Evolutionary conservation across 2,888 invertebrate species (phyloP), one percentile per base, ranked within the genome.

Genomic region (Acanthacorydalis orientalis): DNA sequence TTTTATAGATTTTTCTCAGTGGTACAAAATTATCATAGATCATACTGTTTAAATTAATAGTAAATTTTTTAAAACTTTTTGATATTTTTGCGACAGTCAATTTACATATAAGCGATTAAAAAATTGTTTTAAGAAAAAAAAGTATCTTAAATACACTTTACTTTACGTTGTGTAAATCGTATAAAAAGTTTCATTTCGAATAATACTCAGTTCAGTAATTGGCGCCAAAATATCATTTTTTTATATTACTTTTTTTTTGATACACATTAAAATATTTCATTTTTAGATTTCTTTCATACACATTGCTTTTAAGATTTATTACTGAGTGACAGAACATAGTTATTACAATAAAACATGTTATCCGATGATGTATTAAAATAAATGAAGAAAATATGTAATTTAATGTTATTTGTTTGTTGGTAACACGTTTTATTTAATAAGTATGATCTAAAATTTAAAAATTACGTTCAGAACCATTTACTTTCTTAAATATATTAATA

Each of bases 401-500:
- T 23, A 23, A 23, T 23, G 23, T 23, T 23, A 23, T 23, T 23
- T 23, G 3, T 23, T 23, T 23, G 23, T 23, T 23, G 23, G 6
- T 23, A 23, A 23, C 23, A 23, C 6, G 23, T 23, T 23, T 23
- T 23, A 23, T 23, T 23, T 23, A 23, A 23, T 23, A 23, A 23
- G 23, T 23, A 23, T 23, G 23, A 23, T 23, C 23, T 23, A 14
- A 37, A n/a, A 44, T 14, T 44, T 44, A 12, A 12, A 33, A 9
- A 31, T 34, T 44, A 44, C 31, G 33, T 14, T 31, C 44, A 44
- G 14, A 45, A 15, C 35, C 15, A 16, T 38, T 39, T 39, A n/a
- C 23, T 46, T 46, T 46, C 35, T 46, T 46, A 39, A 46, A 46
- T 46, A 39, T 46, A 46, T 39, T 46, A 46, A 46, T 43, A 47